Evolutionary conservation across 2,888 invertebrate species (phyloP).

Genomic region (Uropetala carovei): DNA sequence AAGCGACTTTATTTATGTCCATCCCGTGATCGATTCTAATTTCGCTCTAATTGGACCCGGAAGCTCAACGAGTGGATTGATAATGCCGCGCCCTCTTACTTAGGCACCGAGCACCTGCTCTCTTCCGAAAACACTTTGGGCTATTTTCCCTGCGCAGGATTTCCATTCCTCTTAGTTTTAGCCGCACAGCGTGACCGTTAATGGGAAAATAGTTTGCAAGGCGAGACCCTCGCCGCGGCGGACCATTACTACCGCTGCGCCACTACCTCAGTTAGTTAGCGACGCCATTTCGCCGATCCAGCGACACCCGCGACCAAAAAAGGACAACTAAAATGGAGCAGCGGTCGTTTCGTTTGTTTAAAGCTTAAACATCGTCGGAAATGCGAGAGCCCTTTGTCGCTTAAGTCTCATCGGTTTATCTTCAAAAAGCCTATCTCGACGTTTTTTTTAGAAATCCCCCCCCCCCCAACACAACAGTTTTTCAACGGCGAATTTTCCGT

Average conservation of each 20-base stretch:
- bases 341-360: not conserved
- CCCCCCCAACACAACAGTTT: no score
- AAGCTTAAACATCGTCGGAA: not conserved
- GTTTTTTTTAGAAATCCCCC: no score
- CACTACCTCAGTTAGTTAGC: no score
- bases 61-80: not conserved
- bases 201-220: not conserved
- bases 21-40: not conserved
- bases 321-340: not conserved
- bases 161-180: not conserved
- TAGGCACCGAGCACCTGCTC: not conserved
- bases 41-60: not conserved
- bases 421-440: no score
- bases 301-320: no score
- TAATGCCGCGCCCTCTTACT: not conserved
- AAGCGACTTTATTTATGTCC: not conserved
- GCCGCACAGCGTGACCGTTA: not conserved
- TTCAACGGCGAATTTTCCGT: no score
- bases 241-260: not conserved
- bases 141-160: not conserved
- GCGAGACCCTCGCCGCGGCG: not conserved
- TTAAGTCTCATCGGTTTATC: no score
- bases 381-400: no score
- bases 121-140: not conserved
- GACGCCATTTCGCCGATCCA: no score